Conservation (phyloP, 2,888 invertebrate genomes). For the Cabera pusaria region DNA sequence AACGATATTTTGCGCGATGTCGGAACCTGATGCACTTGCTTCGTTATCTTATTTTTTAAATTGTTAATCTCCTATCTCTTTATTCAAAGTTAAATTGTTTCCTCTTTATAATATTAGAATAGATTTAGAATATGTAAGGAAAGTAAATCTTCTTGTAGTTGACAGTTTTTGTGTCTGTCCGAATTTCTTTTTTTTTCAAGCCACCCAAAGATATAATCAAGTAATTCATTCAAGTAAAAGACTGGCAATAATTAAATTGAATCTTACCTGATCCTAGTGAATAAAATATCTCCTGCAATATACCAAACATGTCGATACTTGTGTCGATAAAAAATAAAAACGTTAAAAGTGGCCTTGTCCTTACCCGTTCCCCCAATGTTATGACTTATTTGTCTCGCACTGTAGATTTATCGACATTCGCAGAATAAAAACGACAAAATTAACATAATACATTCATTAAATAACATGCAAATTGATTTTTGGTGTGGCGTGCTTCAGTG, state of each 20-base stretch:
- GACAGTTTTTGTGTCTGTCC: too few species aligned
- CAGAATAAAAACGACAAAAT: slow-evolving; percentile 64
- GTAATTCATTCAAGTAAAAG: too few species aligned
- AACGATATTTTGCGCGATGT: too few species aligned
- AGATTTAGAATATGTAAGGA: too few species aligned
- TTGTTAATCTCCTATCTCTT: too few species aligned
- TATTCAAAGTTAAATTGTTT: too few species aligned
- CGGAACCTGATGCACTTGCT: too few species aligned
- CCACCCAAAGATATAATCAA: slow-evolving; percentile 5
- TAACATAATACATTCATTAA: slow-evolving; percentile 72
- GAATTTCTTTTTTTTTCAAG: too few species aligned
- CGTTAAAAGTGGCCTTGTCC: slow-evolving; percentile 56
- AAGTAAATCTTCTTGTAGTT: too few species aligned
- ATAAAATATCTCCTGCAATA: slow-evolving; percentile 37
- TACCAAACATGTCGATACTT: slow-evolving; percentile 53
- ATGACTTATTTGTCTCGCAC: slow-evolving; percentile 79
- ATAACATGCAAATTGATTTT: slow-evolving; percentile 69
- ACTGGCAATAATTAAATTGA: too few species aligned
- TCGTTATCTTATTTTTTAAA: too few species aligned
- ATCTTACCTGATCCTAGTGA: slow-evolving; percentile 35
- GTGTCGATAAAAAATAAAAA: slow-evolving; percentile 50
- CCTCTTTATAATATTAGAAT: too few species aligned
- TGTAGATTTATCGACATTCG: slow-evolving; percentile 69
- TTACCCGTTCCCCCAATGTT: slow-evolving; percentile 69
- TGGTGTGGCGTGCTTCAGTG: slow-evolving; percentile 33